Evolutionary conservation across 2,888 invertebrate species (phyloP).

Genomic region (Drosophila phalerata): DNA sequence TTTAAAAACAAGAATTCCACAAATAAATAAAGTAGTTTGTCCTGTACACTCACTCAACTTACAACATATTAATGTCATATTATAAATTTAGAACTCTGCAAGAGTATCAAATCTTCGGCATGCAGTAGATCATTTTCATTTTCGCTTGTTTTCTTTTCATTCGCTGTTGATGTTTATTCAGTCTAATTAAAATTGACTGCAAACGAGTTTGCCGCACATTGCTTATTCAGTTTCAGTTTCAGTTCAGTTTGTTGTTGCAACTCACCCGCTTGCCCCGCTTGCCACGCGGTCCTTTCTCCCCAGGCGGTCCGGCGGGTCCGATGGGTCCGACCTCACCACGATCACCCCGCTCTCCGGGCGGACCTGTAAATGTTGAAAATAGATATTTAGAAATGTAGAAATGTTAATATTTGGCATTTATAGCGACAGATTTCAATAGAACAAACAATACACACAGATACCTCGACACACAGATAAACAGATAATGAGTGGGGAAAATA

Average conservation of each 20-base stretch:
- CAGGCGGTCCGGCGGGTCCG: constrained; percentile 91
- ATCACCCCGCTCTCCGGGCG: constrained; percentile 83
- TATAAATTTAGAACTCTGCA: neutral
- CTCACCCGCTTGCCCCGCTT: constrained; percentile 97
- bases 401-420: constrained; percentile 54
- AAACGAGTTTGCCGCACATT: constrained; percentile 46
- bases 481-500: constrained; percentile 55
- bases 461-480: constrained; percentile 18
- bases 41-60: no score
- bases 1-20: no score
- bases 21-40: no score
- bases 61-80: no score
- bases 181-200: constrained; percentile 66
- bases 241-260: constrained; percentile 68
- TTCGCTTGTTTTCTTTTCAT: constrained; percentile 13
- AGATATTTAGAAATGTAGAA: constrained; percentile 9
- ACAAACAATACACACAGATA: constrained; percentile 46
- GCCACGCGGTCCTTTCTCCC: constrained; percentile 96
- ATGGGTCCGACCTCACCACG: constrained; percentile 88
- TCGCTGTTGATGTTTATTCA: constrained; percentile 24
- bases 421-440: constrained; percentile 61
- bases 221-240: constrained; percentile 29
- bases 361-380: constrained; percentile 76
- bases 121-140: neutral
- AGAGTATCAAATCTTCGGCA: neutral